Evolutionary conservation across 2,888 invertebrate species (phyloP), one percentile per base, ranked within the genome.

Genomic region (Oscheius sp.): DNA sequence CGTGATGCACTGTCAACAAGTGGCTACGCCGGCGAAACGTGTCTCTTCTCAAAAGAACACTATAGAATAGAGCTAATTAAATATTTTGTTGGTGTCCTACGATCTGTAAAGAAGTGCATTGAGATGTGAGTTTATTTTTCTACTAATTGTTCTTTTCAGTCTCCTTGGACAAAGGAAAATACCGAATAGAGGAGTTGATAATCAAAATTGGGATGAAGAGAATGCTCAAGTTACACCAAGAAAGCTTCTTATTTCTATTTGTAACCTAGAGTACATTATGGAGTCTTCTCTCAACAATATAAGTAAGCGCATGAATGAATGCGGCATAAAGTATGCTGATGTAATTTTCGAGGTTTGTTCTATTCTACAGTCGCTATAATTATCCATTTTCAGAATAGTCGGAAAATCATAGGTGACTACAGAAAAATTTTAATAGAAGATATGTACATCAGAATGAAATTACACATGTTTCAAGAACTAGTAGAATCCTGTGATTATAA

Each of bases 241-340:
- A 39, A 83, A 84, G 52, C 71, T 86, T 33, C 66, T 86, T 25
- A 83, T 85, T 17, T 78, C 81, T 5, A 78, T 86, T 29, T 80
- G 84, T 64, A 86, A 86, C 68, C 70, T 86, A 15, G 84, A 87
- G 53, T 86, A 82, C 71, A 77, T 85, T 31, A 66, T 83, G 17
- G 72, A 78, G n/a, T 75, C 78, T 37, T 82, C 83, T 2, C 65
- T 86, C 50, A 76, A 78, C 29, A 72, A 71, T 27, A 78, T 86
- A 8, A 75, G 78, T 37, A 78, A 79, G 48, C 79, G 84, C 33
- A 76, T 86, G 69, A 72, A 73, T 45, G 84, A 84, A 55, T 76
- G 77, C 67, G 83, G 84, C 15, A 79, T 86, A 45, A 80, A 82
- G 58, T 81, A 78, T 68, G 75, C 81, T 10, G 84, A 84, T 63